A percentile compares a stretch with the other conserved stretches of the same genome.
Conservation (phyloP, 2,888 invertebrate species). For the Oxystoma pomonae region DNA sequence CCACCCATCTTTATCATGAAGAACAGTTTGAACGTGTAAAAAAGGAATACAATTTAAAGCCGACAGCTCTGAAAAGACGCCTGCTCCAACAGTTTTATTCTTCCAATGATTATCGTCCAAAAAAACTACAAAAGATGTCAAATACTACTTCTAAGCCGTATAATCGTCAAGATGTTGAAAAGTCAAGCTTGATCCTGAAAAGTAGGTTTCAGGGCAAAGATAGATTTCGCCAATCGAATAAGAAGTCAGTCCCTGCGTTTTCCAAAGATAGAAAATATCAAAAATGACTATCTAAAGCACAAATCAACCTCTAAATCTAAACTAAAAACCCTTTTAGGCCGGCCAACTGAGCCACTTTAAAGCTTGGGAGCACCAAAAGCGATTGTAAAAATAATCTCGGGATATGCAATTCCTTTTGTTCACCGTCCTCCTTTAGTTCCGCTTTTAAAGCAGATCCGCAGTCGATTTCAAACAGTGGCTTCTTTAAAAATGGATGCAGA, state of each 20-base stretch:
- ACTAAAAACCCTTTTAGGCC: too few species aligned
- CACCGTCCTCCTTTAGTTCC: background rate
- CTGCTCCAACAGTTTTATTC: too few species aligned
- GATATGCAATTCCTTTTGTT: background rate
- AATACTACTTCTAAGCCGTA: too few species aligned
- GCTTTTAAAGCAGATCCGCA: background rate
- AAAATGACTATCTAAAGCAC: background rate
- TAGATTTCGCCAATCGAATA: too few species aligned
- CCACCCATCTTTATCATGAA: background rate
- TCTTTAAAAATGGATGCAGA: conserved; percentile 11
- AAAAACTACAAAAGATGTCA: too few species aligned
- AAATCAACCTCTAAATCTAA: background rate
- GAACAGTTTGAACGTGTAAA: background rate
- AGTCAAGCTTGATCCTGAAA: too few species aligned
- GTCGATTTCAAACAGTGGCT: conserved; percentile 5
- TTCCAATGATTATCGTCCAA: too few species aligned
- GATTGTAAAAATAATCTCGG: background rate
- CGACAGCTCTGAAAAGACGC: background rate
- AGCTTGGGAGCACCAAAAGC: background rate
- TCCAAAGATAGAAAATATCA: background rate
- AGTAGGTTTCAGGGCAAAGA: too few species aligned
- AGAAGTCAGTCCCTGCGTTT: too few species aligned
- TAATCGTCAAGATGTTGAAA: too few species aligned
- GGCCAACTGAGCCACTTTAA: too few species aligned
- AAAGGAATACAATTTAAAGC: background rate